A percentile compares a stretch with the other conserved stretches of the same genome.
phyloP scores from a whole-genome alignment of 2,888 invertebrate genomes.

The Synanthedon formicaeformis region DNA sequence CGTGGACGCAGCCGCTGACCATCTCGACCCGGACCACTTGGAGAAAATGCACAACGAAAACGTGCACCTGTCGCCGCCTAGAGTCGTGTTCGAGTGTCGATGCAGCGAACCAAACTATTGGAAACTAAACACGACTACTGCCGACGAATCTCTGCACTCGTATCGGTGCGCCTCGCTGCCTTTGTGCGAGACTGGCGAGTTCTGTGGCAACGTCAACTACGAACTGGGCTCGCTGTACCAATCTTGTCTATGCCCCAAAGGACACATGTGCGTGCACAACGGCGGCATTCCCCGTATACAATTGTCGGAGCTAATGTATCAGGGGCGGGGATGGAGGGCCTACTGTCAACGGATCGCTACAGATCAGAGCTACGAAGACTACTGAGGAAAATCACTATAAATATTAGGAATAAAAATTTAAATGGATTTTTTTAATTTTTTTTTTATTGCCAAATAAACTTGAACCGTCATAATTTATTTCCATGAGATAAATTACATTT shows the following conservation, averaged over 20 bases:
- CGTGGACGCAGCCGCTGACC: conserved; percentile 32
- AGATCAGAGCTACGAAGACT: conserved; percentile 40
- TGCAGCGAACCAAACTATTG: conserved; percentile 63
- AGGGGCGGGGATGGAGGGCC: conserved; percentile 69
- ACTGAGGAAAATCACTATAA: conserved; percentile 9
- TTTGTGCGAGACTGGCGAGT: conserved; percentile 64
- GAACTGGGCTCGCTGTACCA: conserved; percentile 73
- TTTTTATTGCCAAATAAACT: no score
- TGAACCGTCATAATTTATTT: no score
- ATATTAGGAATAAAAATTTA: background rate
- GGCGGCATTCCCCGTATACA: conserved; percentile 48
- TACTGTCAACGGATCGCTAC: conserved; percentile 53
- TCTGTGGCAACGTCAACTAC: conserved; percentile 73
- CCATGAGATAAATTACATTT: no score
- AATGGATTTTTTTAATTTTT: background rate
- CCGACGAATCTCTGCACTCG: conserved; percentile 17
- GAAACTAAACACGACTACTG: conserved; percentile 37
- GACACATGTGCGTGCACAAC: conserved; percentile 70
- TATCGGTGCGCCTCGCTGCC: conserved; percentile 65
- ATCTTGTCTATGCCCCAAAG: conserved; percentile 72
- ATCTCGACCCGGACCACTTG: conserved; percentile 48
- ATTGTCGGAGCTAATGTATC: conserved; percentile 68
- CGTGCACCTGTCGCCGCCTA: conserved; percentile 47
- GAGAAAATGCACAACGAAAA: conserved; percentile 47
- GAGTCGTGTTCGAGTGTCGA: conserved; percentile 54